A percentile compares a stretch with the other conserved stretches of the same genome.
phyloP scores from a whole-genome alignment of 2,113 vertebrate species.

The Meriones unguiculatus region DNA sequence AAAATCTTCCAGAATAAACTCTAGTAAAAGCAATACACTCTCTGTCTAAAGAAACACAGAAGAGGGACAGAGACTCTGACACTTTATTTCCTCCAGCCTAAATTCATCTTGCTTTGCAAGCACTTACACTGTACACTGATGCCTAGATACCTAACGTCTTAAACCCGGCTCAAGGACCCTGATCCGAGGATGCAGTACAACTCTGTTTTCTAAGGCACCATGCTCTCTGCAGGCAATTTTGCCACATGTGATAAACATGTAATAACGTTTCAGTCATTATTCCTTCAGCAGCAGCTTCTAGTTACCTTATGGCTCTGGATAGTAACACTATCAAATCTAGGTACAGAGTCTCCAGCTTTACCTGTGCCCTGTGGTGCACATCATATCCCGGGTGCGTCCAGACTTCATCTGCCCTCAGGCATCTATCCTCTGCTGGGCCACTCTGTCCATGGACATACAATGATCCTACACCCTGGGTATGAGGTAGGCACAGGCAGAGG shows the following conservation, averaged over 20 bases:
- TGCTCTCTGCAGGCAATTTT: neutral
- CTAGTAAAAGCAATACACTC: neutral
- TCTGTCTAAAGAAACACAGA: neutral
- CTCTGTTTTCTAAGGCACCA: neutral
- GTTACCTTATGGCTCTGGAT: neutral
- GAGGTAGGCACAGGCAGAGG: too few species aligned
- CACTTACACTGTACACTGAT: accelerated
- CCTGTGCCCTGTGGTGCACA: neutral
- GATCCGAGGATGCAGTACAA: neutral
- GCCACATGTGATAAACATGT: neutral
- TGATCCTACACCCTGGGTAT: neutral
- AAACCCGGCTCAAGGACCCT: neutral
- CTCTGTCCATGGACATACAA: neutral
- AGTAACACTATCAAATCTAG: neutral
- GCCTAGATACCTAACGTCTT: neutral
- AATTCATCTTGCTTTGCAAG: neutral
- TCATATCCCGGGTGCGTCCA: neutral
- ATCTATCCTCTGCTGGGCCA: neutral
- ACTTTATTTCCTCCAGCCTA: neutral
- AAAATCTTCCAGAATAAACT: neutral
- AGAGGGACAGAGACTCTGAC: neutral
- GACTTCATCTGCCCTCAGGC: neutral
- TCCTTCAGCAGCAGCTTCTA: neutral
- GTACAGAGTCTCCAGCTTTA: neutral
- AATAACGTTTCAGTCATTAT: neutral